Base-by-base conservation (phyloP, 2,113 vertebrate species). In the Poeciliopsis prolifica region DNA sequence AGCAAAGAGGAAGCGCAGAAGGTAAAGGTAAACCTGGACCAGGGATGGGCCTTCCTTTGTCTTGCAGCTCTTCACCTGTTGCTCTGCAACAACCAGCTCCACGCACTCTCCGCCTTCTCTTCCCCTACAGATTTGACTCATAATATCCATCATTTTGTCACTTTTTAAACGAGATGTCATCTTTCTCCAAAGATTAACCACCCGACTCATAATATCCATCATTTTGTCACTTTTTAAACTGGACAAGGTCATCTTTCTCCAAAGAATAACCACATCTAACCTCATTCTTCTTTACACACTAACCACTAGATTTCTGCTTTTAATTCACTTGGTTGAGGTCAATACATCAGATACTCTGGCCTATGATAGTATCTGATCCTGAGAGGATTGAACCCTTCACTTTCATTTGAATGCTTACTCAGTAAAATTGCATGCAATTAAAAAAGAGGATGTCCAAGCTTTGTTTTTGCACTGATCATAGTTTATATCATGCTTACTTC, bases 1-100 rank as follows among this genome's bases (percentile, higher is more conserved):
- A 98, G 97, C 95, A 95, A 93, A 94, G 95, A 97, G 93, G 96
- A 98, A 86, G 94, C 95, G 0, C 88, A 95, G 92, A 96, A 99
- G 97, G 97, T 99, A 98, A 85, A 65, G 64, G 76, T 79, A 79
- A 81, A 72, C 22, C 68, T 61, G 44, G 72, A 74, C 37, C 37
- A 73, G 44, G 68, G 72, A 65, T 37, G 65, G 48, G 44, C 42
- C n/a, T 80, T 61, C 14, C 62, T 76, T 58, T 68, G 17, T 63
- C 30, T 40, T 65, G 1, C 17, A 40, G 33, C 70, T 77, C 37
- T 61, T 72, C 70, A 78, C 37, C 64, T 72, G 68, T 62, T 68
- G 19, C 69, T 84, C 70, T 74, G 17, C 40, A 40, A 70, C 40
- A 68, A 70, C 68, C 65, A 54, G 22, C 64, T 80, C 81, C 89